Conservation (phyloP, 2,797 vertebrate species). For the Cygnus olor region DNA sequence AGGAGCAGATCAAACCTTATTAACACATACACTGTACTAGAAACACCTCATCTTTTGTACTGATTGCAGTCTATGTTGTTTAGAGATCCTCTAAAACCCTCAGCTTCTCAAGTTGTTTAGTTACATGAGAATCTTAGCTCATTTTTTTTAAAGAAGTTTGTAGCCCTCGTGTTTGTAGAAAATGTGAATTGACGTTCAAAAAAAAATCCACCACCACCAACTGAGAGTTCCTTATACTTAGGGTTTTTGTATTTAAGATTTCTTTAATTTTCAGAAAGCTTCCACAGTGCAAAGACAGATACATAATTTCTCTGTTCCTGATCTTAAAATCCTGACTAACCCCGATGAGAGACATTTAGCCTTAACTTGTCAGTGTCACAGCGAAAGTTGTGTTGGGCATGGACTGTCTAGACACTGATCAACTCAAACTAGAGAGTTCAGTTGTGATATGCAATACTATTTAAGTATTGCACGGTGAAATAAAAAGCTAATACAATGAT, state of each 20-base stretch:
- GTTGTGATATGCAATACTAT: background rate
- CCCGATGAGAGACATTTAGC: background rate
- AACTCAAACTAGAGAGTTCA: background rate
- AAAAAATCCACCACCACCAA: background rate
- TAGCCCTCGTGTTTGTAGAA: background rate
- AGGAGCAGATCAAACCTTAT: background rate
- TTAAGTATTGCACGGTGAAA: background rate
- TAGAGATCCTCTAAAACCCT: background rate
- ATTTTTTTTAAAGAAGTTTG: background rate
- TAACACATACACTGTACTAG: background rate
- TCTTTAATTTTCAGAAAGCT: background rate
- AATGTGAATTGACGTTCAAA: background rate
- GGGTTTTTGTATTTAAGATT: background rate
- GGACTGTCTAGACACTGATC: background rate
- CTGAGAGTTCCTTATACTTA: background rate
- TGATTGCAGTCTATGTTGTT: background rate
- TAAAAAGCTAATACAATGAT: background rate
- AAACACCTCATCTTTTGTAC: background rate
- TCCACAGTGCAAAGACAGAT: background rate
- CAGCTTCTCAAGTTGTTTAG: background rate
- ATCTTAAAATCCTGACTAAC: background rate
- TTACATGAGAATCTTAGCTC: background rate
- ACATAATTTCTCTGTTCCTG: background rate
- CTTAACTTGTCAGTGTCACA: background rate
- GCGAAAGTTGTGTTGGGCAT: rapidly evolving